Conservation (phyloP, 2,113 vertebrate genomes). For the Merops nubicus region DNA sequence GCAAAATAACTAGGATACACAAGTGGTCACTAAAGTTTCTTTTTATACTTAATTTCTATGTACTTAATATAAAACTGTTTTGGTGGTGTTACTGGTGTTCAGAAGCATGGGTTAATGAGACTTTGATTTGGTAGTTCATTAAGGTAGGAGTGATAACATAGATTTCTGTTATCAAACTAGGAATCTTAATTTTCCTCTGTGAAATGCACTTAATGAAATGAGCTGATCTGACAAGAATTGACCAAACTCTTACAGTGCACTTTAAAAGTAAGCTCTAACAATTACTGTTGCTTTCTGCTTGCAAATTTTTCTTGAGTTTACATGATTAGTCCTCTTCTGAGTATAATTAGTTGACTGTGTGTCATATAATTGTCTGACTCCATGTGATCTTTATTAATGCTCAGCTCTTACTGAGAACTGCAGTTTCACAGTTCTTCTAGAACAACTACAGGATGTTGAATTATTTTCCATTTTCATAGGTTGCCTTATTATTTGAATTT, state of each 20-base stretch:
- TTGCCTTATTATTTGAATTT: conserved; percentile 24
- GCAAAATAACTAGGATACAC: not conserved
- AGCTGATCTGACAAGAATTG: not conserved
- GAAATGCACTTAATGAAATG: not conserved
- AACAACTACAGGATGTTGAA: not conserved
- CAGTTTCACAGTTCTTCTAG: conserved; percentile 34
- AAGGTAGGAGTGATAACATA: not conserved
- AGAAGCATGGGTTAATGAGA: not conserved
- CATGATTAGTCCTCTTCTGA: not conserved
- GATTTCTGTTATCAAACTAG: not conserved
- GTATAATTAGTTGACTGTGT: not conserved
- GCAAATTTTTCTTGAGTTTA: not conserved
- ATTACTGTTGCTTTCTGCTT: not conserved
- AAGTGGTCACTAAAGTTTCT: not conserved
- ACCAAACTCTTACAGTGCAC: not conserved
- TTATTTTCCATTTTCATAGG: conserved; percentile 39
- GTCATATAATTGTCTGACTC: not conserved
- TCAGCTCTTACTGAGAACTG: not conserved
- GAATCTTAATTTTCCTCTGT: not conserved
- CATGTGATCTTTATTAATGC: not conserved
- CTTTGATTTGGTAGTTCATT: not conserved
- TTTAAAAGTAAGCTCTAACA: not conserved
- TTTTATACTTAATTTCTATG: not conserved
- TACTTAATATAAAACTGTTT: not conserved
- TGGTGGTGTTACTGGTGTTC: not conserved